Conservation (phyloP, 2,888 invertebrate species). For the Sarcophaga rosellei region DNA sequence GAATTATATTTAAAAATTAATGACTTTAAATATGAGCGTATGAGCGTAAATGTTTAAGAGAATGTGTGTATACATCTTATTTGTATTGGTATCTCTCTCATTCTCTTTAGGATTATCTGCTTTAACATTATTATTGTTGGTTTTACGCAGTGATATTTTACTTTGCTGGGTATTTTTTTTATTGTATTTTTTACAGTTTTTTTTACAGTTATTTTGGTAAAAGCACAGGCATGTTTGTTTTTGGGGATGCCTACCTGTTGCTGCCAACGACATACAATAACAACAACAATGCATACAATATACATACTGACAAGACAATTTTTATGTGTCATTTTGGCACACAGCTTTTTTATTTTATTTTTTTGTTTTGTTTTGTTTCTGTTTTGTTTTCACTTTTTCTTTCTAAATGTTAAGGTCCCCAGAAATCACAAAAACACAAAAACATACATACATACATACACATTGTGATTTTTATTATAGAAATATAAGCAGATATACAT, state of each 20-base stretch:
- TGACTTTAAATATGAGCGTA: neutral
- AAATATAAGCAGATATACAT: neutral
- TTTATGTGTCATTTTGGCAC: slow-evolving; percentile 50
- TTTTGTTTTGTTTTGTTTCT: neutral
- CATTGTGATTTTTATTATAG: neutral
- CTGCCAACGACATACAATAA: slow-evolving; percentile 72
- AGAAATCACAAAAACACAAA: slow-evolving; percentile 21
- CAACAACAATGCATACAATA: neutral
- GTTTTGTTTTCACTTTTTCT: slow-evolving; percentile 1
- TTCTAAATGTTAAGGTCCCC: neutral
- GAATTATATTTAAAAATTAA: slow-evolving; percentile 11
- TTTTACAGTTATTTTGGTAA: slow-evolving; percentile 13
- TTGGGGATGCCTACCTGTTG: slow-evolving; percentile 77
- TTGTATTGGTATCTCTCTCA: slow-evolving; percentile 20
- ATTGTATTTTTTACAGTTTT: slow-evolving; percentile 11
- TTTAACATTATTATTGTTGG: slow-evolving; percentile 21
- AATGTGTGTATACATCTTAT: neutral
- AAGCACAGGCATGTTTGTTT: slow-evolving; percentile 42
- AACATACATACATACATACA: neutral
- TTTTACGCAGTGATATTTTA: slow-evolving; percentile 24
- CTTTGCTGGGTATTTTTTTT: slow-evolving; percentile 19
- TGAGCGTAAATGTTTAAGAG: neutral
- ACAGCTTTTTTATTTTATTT: slow-evolving; percentile 4
- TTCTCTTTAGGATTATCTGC: neutral
- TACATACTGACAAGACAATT: slow-evolving; percentile 64